Conservation (phyloP, 2,888 invertebrate genomes). For the Drosophila colorata region DNA sequence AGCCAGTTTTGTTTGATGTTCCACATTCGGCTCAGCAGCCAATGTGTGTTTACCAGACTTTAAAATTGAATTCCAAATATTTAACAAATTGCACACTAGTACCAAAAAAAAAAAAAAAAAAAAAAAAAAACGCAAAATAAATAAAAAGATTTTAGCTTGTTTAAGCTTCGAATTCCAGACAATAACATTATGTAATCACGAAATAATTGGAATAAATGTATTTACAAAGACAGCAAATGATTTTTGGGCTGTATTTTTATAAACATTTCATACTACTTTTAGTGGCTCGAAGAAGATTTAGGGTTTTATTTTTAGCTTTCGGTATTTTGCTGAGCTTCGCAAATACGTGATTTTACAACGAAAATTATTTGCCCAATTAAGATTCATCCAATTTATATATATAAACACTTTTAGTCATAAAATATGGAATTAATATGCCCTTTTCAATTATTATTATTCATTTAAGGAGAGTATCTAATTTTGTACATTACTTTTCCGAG, state of each 20-base stretch:
- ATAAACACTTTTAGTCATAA: conserved; percentile 8
- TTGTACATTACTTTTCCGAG: too few relatives aligned
- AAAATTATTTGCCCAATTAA: too few relatives aligned
- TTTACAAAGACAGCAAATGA: background rate
- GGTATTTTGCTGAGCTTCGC: background rate
- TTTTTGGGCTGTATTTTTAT: too few relatives aligned
- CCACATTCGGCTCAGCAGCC: conserved; percentile 24
- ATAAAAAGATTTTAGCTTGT: conserved; percentile 1
- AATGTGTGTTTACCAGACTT: conserved; percentile 20
- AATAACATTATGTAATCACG: background rate
- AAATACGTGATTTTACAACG: background rate
- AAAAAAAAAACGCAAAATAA: background rate
- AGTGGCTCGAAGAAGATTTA: too few relatives aligned
- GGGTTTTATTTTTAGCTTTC: background rate
- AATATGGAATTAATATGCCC: too few relatives aligned
- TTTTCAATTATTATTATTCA: too few relatives aligned
- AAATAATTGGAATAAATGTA: background rate
- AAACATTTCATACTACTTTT: too few relatives aligned
- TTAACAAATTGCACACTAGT: background rate
- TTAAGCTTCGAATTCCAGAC: conserved; percentile 5
- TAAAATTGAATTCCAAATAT: conserved; percentile 12
- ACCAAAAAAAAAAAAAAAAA: background rate
- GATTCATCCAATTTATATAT: background rate
- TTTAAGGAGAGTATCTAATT: too few relatives aligned
- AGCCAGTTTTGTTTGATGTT: conserved; percentile 69